A percentile compares a stretch with the other conserved stretches of the same genome.
These are phyloP conservation scores for Sturmia bella DNA, from an alignment of 2,888 invertebrate genomes.

Conservation along the genomic window DNA sequence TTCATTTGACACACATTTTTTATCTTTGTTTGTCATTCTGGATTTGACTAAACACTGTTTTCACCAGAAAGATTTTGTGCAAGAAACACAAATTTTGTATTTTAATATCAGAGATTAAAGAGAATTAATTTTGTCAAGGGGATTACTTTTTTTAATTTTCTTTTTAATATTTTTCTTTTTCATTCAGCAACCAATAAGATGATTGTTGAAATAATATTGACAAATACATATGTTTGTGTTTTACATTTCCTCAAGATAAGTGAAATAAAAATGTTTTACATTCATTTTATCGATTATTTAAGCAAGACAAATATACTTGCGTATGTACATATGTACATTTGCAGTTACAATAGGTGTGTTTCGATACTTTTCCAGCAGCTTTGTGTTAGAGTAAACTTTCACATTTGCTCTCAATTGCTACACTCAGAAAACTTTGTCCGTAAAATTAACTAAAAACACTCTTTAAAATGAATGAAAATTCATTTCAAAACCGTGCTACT, in stretches of 20 bases:
- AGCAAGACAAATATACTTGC: neutral
- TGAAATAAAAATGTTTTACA: neutral
- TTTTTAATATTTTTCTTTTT: constrained; percentile 2
- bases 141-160: too few relatives aligned
- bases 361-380: too few relatives aligned
- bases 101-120: constrained; percentile 21
- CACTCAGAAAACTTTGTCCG: too few relatives aligned
- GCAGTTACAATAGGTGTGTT: too few relatives aligned
- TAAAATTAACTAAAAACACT: too few relatives aligned
- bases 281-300: neutral
- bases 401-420: too few relatives aligned
- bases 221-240: too few relatives aligned
- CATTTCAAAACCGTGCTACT: too few relatives aligned
- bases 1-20: neutral
- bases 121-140: neutral
- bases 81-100: neutral
- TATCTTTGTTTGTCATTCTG: constrained; percentile 20
- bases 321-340: too few relatives aligned
- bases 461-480: too few relatives aligned
- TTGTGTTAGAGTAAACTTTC: too few relatives aligned
- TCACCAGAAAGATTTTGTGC: constrained; percentile 1
- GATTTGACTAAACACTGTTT: neutral
- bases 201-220: too few relatives aligned
- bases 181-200: neutral
- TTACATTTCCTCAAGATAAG: neutral